phyloP scores from a whole-genome alignment of 2,888 invertebrate species.

The Ptycholaimellus sp. region DNA sequence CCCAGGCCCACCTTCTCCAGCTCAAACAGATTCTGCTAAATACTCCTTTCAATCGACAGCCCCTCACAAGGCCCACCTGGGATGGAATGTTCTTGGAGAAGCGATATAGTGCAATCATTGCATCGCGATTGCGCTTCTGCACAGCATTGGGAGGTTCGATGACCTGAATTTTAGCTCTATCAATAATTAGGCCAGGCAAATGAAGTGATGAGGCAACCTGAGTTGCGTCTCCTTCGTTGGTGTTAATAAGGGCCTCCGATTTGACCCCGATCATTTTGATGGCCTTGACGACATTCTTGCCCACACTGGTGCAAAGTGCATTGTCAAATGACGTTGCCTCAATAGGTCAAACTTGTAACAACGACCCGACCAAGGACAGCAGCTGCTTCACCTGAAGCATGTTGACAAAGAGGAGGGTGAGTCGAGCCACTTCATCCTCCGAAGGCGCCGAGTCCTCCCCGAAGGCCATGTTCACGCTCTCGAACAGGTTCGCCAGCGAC shows the following conservation, averaged over 20 bases:
- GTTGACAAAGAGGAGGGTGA: too few relatives aligned
- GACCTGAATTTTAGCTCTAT: too few relatives aligned
- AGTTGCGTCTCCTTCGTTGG: slow-evolving; percentile 46
- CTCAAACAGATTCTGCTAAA: slow-evolving; percentile 4
- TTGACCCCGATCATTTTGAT: slow-evolving; percentile 51
- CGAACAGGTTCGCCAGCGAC: slow-evolving; percentile 53
- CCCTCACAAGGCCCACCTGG: slow-evolving; percentile 2
- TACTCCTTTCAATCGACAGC: slow-evolving; percentile 5
- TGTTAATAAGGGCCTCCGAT: slow-evolving; percentile 39
- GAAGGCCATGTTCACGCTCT: slow-evolving; percentile 49
- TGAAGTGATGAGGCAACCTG: slow-evolving; percentile 36
- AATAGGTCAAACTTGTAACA: too few relatives aligned
- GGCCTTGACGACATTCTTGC: slow-evolving; percentile 57
- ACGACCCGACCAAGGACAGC: too few relatives aligned
- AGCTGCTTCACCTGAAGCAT: too few relatives aligned
- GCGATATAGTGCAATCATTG: slow-evolving; percentile 54
- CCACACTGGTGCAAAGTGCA: slow-evolving; percentile 48
- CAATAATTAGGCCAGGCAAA: too few relatives aligned
- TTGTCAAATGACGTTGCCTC: slow-evolving; percentile 54
- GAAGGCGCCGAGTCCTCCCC: slow-evolving; percentile 5
- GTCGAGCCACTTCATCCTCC: slow-evolving; percentile 2
- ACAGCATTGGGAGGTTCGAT: slow-evolving; percentile 42
- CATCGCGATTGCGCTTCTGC: slow-evolving; percentile 54
- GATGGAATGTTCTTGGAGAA: slow-evolving; percentile 38
- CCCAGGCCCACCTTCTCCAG: background rate